A percentile compares a stretch with the other conserved stretches of the same genome.
phyloP scores from a whole-genome alignment of 2,888 invertebrate genomes.

The Tenthredo notha region DNA sequence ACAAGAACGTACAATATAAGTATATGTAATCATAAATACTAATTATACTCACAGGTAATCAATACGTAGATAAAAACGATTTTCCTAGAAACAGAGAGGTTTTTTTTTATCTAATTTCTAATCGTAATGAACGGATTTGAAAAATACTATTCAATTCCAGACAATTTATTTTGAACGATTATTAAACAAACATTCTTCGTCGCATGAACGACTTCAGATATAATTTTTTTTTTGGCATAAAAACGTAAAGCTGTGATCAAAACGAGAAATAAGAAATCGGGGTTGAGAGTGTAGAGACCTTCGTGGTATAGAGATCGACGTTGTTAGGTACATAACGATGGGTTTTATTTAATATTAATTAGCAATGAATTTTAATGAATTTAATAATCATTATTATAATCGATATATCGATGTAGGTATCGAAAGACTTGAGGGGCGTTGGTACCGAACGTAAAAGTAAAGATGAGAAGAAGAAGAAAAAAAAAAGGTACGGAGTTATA shows the following conservation, averaged over 20 bases:
- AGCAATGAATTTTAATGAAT: background rate
- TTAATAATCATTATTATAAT: constrained; percentile 1
- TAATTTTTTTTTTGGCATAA: too few species aligned
- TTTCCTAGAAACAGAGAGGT: too few species aligned
- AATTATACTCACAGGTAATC: background rate
- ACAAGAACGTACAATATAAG: background rate
- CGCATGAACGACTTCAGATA: too few species aligned
- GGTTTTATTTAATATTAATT: background rate
- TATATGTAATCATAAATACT: background rate
- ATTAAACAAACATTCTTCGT: too few species aligned
- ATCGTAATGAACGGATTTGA: too few species aligned
- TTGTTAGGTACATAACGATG: background rate
- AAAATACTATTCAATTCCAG: too few species aligned
- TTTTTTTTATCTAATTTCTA: too few species aligned
- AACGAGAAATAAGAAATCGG: too few species aligned
- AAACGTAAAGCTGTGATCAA: too few species aligned
- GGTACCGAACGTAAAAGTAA: background rate
- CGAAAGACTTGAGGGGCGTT: background rate
- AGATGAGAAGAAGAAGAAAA: too few species aligned
- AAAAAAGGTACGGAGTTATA: constrained; percentile 24
- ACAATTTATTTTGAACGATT: too few species aligned
- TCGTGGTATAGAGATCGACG: background rate
- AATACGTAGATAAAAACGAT: too few species aligned
- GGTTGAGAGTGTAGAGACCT: background rate
- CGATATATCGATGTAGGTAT: background rate